Evolutionary conservation across 2,888 invertebrate genomes (phyloP), one percentile per base, ranked within the genome.

Genomic region (Odontocerum albicorne): DNA sequence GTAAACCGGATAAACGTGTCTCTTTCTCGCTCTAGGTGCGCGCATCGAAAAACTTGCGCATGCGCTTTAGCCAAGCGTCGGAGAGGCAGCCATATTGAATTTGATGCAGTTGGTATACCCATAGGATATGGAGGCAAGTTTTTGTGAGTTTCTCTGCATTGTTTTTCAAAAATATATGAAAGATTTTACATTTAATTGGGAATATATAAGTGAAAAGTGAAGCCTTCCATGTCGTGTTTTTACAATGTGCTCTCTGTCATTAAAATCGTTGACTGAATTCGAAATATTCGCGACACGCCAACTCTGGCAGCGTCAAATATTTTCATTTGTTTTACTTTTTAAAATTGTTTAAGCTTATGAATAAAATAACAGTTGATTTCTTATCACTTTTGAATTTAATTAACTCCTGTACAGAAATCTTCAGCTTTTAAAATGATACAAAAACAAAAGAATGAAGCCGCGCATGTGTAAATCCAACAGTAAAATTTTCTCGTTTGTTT

Each of bases 71-170:
- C 77, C 75, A 75, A 75, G 60, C 64, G 64, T 62, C 64, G 65
- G 63, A 65, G 59, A 64, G 70, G 73, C 74, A 75, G 78, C 78
- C 78, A 78, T 77, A 73, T 77, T 77, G 76, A 21, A 70, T 72
- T 67, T 64, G 65, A 70, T 68, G 69, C 66, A 56, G 66, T 64
- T 64, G 67, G 69, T 74, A 74, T 73, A 70, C 70, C 77, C 75
- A 67, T 64, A 66, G 62, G 57, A 63, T 72, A 71, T 49, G 53
- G 35, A 50, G 36, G 43, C 59, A 43, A 56, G 56, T 56, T 56
- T 59, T 59, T 56, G 59, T 52, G 55, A 21, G 51, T 40, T 45
- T 49, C 46, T 22, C 13, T 33, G 33, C 43, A 21, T 15, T 42
- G 33, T 51, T 51, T 44, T 51, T 51, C 44, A 44, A 44, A 19